phyloP scores from a whole-genome alignment of 2,113 vertebrate species.

The Cacatua alba region DNA sequence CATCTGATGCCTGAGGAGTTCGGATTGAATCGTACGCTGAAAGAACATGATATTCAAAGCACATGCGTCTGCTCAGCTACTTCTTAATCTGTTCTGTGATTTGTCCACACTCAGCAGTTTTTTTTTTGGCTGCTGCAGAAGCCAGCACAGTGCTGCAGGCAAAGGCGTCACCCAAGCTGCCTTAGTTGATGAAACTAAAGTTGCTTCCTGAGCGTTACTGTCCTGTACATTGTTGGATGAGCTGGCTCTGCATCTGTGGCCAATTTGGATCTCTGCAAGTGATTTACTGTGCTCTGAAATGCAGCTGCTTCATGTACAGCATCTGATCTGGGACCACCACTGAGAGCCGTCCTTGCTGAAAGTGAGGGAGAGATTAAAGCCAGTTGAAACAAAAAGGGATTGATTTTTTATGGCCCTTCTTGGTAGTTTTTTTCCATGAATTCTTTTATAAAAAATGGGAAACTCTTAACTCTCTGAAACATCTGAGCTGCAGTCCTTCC shows the following conservation, averaged over 20 bases:
- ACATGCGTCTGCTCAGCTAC: slow-evolving; percentile 38
- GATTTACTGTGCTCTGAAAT: slow-evolving; percentile 3
- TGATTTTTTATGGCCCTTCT: neutral
- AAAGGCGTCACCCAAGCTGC: slow-evolving; percentile 56
- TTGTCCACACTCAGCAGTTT: slow-evolving; percentile 63
- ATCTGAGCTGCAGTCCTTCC: neutral
- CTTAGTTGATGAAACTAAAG: slow-evolving; percentile 60
- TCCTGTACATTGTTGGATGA: neutral
- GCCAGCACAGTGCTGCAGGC: slow-evolving; percentile 15
- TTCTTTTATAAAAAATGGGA: neutral
- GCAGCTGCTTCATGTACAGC: neutral
- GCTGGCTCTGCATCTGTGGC: neutral
- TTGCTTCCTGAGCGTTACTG: slow-evolving; percentile 26
- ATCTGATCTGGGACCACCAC: neutral
- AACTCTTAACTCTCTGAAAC: neutral
- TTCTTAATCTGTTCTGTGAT: slow-evolving; percentile 61
- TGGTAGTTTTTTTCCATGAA: neutral
- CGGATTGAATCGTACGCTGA: neutral
- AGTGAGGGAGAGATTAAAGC: slow-evolving; percentile 4
- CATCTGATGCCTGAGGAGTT: neutral
- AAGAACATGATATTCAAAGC: neutral
- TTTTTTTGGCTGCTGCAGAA: slow-evolving; percentile 49
- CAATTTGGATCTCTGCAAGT: neutral
- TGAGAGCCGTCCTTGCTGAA: neutral
- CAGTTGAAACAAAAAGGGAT: neutral